Conservation (phyloP, 2,888 invertebrate genomes). For the Anorthoa munda region DNA sequence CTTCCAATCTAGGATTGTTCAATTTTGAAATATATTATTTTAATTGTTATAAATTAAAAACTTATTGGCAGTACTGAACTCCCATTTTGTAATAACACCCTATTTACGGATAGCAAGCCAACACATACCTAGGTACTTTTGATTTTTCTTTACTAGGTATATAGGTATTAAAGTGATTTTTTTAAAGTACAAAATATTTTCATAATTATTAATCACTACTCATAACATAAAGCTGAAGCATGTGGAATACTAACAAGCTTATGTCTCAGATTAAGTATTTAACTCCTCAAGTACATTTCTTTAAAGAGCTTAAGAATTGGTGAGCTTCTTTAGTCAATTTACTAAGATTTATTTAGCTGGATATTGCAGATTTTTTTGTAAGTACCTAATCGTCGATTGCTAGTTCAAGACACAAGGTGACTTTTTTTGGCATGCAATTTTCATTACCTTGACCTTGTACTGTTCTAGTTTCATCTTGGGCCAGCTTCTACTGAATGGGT, state of each 20-base stretch:
- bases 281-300: constrained; percentile 45
- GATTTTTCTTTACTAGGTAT: background rate
- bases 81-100: too few relatives aligned
- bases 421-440: constrained; percentile 30
- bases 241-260: constrained; percentile 54
- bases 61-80: background rate
- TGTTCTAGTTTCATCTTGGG: constrained; percentile 33
- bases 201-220: constrained; percentile 20
- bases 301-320: constrained; percentile 58
- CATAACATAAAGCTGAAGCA: constrained; percentile 11
- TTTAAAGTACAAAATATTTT: constrained; percentile 4
- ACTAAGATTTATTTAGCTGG: constrained; percentile 37
- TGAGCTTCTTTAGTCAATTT: constrained; percentile 52
- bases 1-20: background rate
- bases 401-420: constrained; percentile 33
- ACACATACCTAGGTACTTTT: background rate
- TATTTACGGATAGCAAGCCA: background rate
- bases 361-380: constrained; percentile 18
- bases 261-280: constrained; percentile 58
- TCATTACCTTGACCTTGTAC: constrained; percentile 39
- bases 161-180: background rate
- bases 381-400: background rate
- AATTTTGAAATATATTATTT: too few relatives aligned
- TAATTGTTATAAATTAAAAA: too few relatives aligned
- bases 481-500: background rate